Evolutionary conservation across 2,113 vertebrate species (phyloP).

Genomic region (Misgurnus anguillicaudatus): DNA sequence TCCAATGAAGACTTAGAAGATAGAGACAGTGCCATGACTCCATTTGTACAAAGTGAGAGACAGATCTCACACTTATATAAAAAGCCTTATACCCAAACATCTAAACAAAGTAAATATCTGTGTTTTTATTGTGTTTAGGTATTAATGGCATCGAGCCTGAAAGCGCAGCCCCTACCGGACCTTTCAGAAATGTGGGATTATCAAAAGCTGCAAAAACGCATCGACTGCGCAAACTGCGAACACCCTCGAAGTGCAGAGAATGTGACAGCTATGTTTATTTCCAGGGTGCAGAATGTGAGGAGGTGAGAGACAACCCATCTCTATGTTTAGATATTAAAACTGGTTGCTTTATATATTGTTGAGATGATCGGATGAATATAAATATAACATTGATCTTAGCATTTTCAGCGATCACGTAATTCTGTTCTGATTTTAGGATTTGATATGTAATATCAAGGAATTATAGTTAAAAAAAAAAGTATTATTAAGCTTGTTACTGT

Average conservation of each 20-base stretch:
- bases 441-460: too few species aligned
- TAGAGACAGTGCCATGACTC: conserved; percentile 68
- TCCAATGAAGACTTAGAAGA: conserved; percentile 83
- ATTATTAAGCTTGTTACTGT: too few species aligned
- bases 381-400: too few species aligned
- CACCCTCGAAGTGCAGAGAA: conserved; percentile 90
- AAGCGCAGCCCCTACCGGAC: conserved; percentile 75
- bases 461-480: too few species aligned
- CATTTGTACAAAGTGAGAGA: conserved; percentile 82
- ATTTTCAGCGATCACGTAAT: not conserved
- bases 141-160: conserved; percentile 82
- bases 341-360: not conserved
- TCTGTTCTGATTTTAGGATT: not conserved
- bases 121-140: conserved; percentile 65
- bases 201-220: conserved; percentile 94
- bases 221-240: conserved; percentile 86
- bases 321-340: not conserved
- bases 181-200: conserved; percentile 87
- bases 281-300: conserved; percentile 95
- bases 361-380: too few species aligned
- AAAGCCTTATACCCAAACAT: too few species aligned
- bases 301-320: conserved; percentile 71
- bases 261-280: conserved; percentile 98
- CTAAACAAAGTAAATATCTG: too few species aligned
- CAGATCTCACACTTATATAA: too few species aligned